Percentiles rank a stretch among this genome's conserved stretches.
Conservation (phyloP, 2,888 invertebrate genomes). For the Pterostichus madidus region DNA sequence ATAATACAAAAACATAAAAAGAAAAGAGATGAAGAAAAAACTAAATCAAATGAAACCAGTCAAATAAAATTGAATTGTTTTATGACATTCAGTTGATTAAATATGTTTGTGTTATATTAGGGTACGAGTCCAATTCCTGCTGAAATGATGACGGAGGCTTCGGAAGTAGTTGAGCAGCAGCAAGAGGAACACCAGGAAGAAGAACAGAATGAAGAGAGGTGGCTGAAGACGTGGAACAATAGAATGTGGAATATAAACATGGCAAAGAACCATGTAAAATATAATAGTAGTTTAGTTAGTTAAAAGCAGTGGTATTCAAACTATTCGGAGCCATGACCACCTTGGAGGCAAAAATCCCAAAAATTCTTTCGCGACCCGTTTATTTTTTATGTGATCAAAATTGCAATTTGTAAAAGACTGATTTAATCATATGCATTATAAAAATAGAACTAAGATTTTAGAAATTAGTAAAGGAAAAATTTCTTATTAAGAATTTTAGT, state of each 20-base stretch:
- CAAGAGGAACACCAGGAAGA: constrained; percentile 60
- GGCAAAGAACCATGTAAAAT: constrained; percentile 64
- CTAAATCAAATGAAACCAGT: constrained; percentile 34
- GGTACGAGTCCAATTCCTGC: constrained; percentile 45
- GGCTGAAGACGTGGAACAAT: constrained; percentile 64
- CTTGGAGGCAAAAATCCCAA: no score
- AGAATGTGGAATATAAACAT: constrained; percentile 55
- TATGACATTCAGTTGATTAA: neutral
- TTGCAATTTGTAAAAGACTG: no score
- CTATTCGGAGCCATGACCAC: no score
- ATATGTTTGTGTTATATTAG: constrained; percentile 29
- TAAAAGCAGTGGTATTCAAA: no score
- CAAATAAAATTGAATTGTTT: constrained; percentile 23
- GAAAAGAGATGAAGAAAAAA: constrained; percentile 70
- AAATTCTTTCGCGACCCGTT: no score
- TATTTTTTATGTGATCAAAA: no score
- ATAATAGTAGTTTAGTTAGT: no score
- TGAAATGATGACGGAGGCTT: constrained; percentile 52
- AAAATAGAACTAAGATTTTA: no score
- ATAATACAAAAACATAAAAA: constrained; percentile 74
- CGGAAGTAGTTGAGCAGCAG: constrained; percentile 45
- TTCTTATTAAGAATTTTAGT: no score
- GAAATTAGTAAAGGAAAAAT: no score
- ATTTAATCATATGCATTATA: no score
- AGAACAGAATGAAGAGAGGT: constrained; percentile 68